Evolutionary conservation across 2,888 invertebrate species (phyloP), one percentile per base, ranked within the genome.

Genomic region (Tipula confusa): DNA sequence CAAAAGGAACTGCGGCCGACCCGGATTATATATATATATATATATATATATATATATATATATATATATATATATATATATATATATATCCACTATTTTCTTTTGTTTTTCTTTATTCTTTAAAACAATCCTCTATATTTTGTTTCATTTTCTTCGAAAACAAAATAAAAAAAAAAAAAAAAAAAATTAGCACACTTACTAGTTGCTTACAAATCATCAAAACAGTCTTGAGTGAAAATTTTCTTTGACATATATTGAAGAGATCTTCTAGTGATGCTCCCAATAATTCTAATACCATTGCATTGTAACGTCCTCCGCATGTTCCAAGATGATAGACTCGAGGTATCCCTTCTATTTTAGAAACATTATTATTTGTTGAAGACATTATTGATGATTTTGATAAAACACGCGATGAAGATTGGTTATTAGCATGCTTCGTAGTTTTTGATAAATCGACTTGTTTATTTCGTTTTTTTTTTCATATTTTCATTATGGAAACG

Each of bases 241-340:
- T 92, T 84, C 94, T 90, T 87, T 93, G 93, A 89, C 94, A 94
- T 85, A 93, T 88, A 86, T 93, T 93, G 89, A 94, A 94, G 80
- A 94, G 89, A 88, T 94, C 94, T 89, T 94, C 94, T 84, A 94
- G 90, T 86, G 93, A 93, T 85, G 94, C 93, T 36, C 94, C 94
- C 83, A 94, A 90, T 81, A 94, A 90, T 89, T 94, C 94, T 91
- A 94, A 91, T 48, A 94, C 94, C 87, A 94, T 90, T 79, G 94
- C 94, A 88, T 94, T 94, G 90, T 93, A 94, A 87, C 93, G 92
- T 13, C 89, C 89, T 28, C 93, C 94, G 87, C 94, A 94, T 80
- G 93, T 93, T 83, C 94, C 94, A 88, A 93, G 93, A 89, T 94
- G 94, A 89, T 92, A 94, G 83, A 94, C 93, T 88, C 93, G 93